phyloP scores from a whole-genome alignment of 2,113 vertebrate species.

The Turdus rufiventris region DNA sequence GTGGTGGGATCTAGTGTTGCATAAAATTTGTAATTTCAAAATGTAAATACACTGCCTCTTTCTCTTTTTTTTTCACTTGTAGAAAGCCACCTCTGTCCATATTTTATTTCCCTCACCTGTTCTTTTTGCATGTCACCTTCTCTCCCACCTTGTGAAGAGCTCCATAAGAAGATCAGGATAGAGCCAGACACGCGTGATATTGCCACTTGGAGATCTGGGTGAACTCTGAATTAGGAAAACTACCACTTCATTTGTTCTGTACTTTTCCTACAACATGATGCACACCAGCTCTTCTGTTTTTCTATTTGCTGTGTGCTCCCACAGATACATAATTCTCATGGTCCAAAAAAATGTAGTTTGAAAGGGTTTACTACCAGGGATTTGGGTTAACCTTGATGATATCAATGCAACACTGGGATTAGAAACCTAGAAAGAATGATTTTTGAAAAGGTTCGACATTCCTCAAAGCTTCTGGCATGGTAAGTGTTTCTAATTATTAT shows the following conservation, averaged over 20 bases:
- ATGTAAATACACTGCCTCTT: not conserved
- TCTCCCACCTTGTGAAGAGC: not conserved
- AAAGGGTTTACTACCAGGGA: not conserved
- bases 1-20: not conserved
- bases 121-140: not conserved
- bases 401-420: conserved; percentile 20
- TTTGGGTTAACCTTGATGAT: conserved; percentile 4
- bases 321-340: not conserved
- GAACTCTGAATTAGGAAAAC: not conserved
- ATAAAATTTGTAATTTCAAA: not conserved
- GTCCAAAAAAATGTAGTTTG: conserved; percentile 11
- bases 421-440: conserved; percentile 15
- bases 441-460: not conserved
- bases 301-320: not conserved
- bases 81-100: not conserved
- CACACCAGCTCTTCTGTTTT: not conserved
- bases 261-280: not conserved
- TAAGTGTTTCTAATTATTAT: conserved; percentile 22
- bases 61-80: not conserved
- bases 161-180: not conserved
- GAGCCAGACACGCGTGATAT: accelerated
- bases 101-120: not conserved
- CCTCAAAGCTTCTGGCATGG: not conserved
- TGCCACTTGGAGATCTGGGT: not conserved
- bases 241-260: not conserved